Evolutionary conservation across 92 coral and sea anemone genomes (phyloP).

Genomic region (Diadumene lineata): DNA sequence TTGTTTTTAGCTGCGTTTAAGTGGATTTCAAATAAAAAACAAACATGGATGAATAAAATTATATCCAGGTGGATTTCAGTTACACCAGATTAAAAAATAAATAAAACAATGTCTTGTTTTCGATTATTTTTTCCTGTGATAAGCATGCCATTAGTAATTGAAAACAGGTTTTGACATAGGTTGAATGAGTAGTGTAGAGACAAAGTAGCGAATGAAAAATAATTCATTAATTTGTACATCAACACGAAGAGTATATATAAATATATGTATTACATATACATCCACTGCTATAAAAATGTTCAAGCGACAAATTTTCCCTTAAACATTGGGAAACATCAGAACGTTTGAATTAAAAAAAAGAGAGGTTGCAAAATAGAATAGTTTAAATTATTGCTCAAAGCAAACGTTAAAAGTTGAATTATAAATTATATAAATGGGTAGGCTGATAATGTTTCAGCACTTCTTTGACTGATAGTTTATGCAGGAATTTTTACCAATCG

Average conservation of each 20-base stretch:
- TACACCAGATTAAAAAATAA: no score
- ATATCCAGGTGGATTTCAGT: no score
- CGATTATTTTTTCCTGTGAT: no score
- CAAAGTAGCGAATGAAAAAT: background rate
- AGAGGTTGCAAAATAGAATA: background rate
- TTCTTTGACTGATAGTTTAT: slow-evolving; percentile 15
- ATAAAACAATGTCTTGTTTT: no score
- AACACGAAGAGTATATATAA: background rate
- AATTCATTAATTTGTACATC: background rate
- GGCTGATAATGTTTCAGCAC: background rate
- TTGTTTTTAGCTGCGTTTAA: no score
- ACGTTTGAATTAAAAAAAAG: background rate
- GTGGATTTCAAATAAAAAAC: no score
- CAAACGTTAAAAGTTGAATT: slow-evolving; percentile 15
- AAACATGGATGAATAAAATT: no score
- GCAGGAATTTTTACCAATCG: slow-evolving; percentile 26
- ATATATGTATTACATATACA: background rate
- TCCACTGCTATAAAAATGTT: background rate
- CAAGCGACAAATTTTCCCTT: background rate
- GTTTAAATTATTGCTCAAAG: slow-evolving; percentile 23
- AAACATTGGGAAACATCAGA: background rate
- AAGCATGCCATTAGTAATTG: no score
- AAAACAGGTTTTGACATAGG: background rate
- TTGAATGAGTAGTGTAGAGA: background rate
- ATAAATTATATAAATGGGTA: background rate